Evolutionary conservation across 2,888 invertebrate species (phyloP).

Genomic region (Drosophila birchii): DNA sequence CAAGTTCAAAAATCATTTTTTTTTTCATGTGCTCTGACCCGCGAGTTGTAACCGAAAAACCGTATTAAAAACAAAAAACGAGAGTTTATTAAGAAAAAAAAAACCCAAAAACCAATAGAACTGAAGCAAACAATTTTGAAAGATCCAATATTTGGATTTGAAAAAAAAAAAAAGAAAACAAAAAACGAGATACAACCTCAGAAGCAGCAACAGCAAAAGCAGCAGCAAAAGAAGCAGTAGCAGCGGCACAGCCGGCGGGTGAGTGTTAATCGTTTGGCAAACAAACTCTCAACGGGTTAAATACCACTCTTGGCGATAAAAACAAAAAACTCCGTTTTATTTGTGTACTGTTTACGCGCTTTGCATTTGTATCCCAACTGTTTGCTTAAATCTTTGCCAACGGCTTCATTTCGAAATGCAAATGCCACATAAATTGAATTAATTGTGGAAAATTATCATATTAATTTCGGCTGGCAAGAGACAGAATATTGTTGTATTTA

Average conservation of each 20-base stretch:
- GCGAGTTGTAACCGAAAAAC: not conserved
- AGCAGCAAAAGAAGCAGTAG: conserved; percentile 5
- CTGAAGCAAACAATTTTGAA: conserved; percentile 6
- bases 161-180: not conserved
- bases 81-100: not conserved
- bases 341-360: conserved; percentile 15
- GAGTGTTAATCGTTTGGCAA: conserved; percentile 33
- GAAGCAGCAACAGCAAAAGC: conserved; percentile 2
- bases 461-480: not conserved
- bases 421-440: conserved; percentile 8
- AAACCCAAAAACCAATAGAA: not conserved
- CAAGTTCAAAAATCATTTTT: conserved; percentile 4
- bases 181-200: not conserved
- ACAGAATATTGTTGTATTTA: not conserved
- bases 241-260: conserved; percentile 29
- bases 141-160: conserved; percentile 11
- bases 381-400: conserved; percentile 20
- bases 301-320: conserved; percentile 19
- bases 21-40: not conserved
- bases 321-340: conserved; percentile 9
- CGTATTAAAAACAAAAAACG: not conserved
- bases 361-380: conserved; percentile 18
- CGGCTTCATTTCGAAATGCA: conserved; percentile 14
- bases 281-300: conserved; percentile 24
- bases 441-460: conserved; percentile 28